Evolutionary conservation across 2,888 invertebrate species (phyloP).

Genomic region (Bimastos eiseni): DNA sequence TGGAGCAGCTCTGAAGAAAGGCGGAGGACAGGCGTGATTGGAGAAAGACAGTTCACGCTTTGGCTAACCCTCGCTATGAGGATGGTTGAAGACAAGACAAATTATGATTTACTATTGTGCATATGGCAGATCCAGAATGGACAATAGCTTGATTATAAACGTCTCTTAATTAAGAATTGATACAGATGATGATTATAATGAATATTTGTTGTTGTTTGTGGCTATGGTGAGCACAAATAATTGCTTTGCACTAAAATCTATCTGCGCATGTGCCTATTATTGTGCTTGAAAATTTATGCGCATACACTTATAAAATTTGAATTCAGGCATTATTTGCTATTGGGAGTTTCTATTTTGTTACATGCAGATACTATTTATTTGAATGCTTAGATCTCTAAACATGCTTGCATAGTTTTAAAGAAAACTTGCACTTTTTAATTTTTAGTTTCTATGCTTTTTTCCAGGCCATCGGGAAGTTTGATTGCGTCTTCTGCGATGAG

Average conservation of each 20-base stretch:
- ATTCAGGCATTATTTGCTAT: not conserved
- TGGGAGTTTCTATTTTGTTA: not conserved
- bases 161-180: not conserved
- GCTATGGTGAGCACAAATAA: too few relatives aligned
- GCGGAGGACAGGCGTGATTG: too few relatives aligned
- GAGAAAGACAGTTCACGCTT: too few relatives aligned
- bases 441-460: slow-evolving; percentile 53
- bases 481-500: slow-evolving; percentile 70
- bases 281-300: too few relatives aligned
- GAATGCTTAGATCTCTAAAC: not conserved
- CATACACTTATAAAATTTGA: too few relatives aligned
- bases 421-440: not conserved
- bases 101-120: not conserved
- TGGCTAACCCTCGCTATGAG: too few relatives aligned
- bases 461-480: slow-evolving; percentile 79
- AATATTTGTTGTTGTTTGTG: not conserved
- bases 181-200: not conserved
- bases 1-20: too few relatives aligned
- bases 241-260: too few relatives aligned
- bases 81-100: too few relatives aligned
- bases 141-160: not conserved
- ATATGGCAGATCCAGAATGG: not conserved
- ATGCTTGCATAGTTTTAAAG: not conserved
- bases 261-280: too few relatives aligned
- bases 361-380: not conserved